A percentile compares a stretch with the other conserved stretches of the same genome.
These are phyloP conservation scores for Armadillidium nasatum DNA, from an alignment of 1,140 invertebrate species.

Conservation along the genomic window DNA sequence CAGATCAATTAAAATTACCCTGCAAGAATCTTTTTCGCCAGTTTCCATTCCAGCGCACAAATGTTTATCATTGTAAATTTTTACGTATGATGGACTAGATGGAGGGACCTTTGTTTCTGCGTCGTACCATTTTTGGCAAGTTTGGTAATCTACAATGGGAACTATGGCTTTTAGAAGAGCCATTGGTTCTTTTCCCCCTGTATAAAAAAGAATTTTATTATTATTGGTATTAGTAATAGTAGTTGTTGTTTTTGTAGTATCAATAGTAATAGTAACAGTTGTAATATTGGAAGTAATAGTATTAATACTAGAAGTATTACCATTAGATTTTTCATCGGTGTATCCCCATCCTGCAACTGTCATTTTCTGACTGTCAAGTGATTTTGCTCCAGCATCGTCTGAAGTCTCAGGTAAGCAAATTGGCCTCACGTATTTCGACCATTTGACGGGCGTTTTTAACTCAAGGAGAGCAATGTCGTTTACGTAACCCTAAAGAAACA, in stretches of 20 bases:
- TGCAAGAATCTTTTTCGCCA: slow-evolving; percentile 30
- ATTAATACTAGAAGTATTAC: not conserved
- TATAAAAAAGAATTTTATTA: no score
- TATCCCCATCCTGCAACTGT: slow-evolving; percentile 24
- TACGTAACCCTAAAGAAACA: slow-evolving; percentile 9
- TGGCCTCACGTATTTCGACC: slow-evolving; percentile 13
- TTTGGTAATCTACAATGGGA: not conserved
- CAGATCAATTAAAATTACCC: not conserved
- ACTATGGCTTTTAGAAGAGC: slow-evolving; percentile 12
- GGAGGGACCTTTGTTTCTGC: not conserved
- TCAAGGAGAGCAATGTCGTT: slow-evolving; percentile 19
- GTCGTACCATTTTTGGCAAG: slow-evolving; percentile 20
- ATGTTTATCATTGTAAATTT: slow-evolving; percentile 29
- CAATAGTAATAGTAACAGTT: no score
- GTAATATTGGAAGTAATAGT: no score
- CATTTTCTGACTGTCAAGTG: not conserved
- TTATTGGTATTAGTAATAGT: no score
- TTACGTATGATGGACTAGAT: not conserved
- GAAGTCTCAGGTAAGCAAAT: slow-evolving; percentile 13
- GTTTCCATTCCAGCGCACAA: slow-evolving; percentile 32
- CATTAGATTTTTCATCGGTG: slow-evolving; percentile 17
- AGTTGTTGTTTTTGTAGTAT: no score
- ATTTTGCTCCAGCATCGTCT: not conserved
- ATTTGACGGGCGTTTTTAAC: not conserved
- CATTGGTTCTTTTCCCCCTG: slow-evolving; percentile 5